Evolutionary conservation across 2,113 vertebrate genomes (phyloP), one percentile per base, ranked within the genome.

Genomic region (Poecile atricapillus): DNA sequence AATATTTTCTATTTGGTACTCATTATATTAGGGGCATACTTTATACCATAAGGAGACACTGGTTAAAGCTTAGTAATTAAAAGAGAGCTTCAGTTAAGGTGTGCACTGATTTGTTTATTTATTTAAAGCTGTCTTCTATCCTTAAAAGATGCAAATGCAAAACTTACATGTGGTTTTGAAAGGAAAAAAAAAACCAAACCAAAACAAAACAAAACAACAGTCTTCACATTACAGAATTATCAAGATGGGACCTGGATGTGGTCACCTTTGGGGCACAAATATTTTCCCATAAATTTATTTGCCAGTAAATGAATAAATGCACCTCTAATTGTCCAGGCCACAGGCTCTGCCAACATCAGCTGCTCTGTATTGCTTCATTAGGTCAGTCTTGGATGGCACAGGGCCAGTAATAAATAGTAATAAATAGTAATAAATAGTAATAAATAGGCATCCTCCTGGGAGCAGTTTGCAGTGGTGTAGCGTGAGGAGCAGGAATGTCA

Each of bases 391-490:
- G 74, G 39, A 55, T 1, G 2, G 70, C 11, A 0, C 67, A 69
- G 37, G 90, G 70, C 77, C 80, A 89, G 39, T 39, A 39, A 39
- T 39, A 39, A 39, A 39, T 39, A 39, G 39, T 39, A 39, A 39
- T 39, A 39, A 12, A 39, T 39, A 39, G 37, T 39, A 39, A 39
- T 39, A 39, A 39, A 39, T 39, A 39, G 58, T 55, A 76, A 90
- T 80, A 73, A 95, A 91, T 49, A 73, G 53, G 65, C 65, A 69
- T 87, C 77, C 69, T 89, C 83, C 89, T 87, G 77, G 53, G 87
- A 87, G 74, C 69, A 74, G 63, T 73, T 60, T 85, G 74, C 49
- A 78, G 53, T 68, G 86, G 65, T 50, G 91, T 85, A 76, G 89
- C 70, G n/a, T 74, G 70, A 80, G 75, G 52, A 85, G 62, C 24